A percentile compares a stretch with the other conserved stretches of the same genome.
Evolutionary conservation across 2,797 vertebrate genomes (phyloP).

Genomic region (Microctenopoma steveboyesi): DNA sequence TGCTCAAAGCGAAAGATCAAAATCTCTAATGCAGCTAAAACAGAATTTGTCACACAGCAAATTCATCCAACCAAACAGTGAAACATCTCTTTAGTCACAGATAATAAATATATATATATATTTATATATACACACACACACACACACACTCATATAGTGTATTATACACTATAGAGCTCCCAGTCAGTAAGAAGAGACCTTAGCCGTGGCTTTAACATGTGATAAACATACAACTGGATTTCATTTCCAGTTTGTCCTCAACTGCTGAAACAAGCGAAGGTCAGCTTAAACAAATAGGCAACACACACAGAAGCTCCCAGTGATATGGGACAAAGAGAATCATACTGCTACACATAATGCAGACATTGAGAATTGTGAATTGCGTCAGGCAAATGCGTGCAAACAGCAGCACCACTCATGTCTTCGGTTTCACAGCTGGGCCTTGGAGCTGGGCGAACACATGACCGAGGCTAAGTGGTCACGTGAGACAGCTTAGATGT

Average conservation of each 20-base stretch:
- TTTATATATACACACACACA: too few relatives aligned
- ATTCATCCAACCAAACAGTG: constrained; percentile 24
- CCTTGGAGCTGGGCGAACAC: constrained; percentile 33
- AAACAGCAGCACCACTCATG: constrained; percentile 61
- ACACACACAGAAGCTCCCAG: background rate
- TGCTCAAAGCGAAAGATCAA: background rate
- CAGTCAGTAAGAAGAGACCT: background rate
- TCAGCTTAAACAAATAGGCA: background rate
- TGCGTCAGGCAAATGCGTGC: constrained; percentile 8
- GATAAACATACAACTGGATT: constrained; percentile 10
- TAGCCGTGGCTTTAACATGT: background rate
- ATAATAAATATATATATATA: constrained; percentile 9
- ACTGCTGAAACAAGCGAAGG: background rate
- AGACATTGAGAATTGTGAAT: constrained; percentile 30
- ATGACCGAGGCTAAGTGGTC: constrained; percentile 49
- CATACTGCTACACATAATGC: background rate
- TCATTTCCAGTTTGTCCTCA: background rate
- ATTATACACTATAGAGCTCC: too few relatives aligned
- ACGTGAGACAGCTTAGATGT: constrained; percentile 62
- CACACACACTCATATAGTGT: too few relatives aligned
- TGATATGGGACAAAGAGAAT: background rate
- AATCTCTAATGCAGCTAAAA: constrained; percentile 8
- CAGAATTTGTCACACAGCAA: background rate
- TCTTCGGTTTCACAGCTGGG: constrained; percentile 18
- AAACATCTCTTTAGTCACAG: constrained; percentile 33